phyloP scores from a whole-genome alignment of 2,113 vertebrate species.

The Gambusia affinis region DNA sequence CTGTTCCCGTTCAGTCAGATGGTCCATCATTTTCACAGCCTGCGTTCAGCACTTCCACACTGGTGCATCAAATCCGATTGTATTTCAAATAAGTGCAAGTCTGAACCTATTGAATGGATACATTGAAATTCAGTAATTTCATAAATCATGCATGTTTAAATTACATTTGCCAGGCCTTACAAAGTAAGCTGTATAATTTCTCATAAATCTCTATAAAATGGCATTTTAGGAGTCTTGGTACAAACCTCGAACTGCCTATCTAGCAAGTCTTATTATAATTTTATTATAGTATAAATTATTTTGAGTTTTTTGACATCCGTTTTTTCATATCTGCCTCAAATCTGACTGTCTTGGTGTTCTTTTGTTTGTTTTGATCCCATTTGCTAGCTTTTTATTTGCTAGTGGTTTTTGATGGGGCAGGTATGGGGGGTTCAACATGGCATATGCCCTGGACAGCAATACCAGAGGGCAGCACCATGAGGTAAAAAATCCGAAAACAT shows the following conservation, averaged over 20 bases:
- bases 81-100: background rate
- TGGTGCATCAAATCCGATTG: slow-evolving; percentile 3
- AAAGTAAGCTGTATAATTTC: background rate
- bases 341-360: background rate
- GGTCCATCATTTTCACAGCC: slow-evolving; percentile 48
- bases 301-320: background rate
- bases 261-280: background rate
- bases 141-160: background rate
- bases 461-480: too few species aligned
- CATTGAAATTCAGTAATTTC: too few species aligned
- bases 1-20: slow-evolving; percentile 26
- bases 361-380: background rate
- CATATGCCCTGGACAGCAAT: too few species aligned
- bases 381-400: background rate
- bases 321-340: background rate
- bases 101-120: background rate
- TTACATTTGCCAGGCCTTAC: background rate
- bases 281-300: background rate
- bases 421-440: too few species aligned
- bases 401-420: too few species aligned
- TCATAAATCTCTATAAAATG: background rate
- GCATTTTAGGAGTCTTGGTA: background rate
- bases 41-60: slow-evolving; percentile 40
- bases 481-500: background rate
- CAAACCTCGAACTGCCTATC: background rate